Evolutionary conservation across 2,888 invertebrate genomes (phyloP).

Genomic region (Xestobium rufovillosum): DNA sequence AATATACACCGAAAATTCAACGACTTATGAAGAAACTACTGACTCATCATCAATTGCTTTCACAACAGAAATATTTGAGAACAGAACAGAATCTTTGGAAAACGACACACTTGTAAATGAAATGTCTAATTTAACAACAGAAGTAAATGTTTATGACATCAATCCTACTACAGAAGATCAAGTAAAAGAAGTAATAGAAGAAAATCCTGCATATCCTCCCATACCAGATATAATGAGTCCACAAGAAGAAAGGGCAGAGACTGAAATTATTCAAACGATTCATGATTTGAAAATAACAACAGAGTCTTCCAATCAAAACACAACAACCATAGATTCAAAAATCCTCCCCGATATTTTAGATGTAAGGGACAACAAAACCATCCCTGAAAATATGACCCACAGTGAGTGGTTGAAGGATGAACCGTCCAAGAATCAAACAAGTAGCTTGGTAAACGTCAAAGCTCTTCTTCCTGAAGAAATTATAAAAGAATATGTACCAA

Average conservation of each 20-base stretch:
- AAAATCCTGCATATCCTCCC: conserved; percentile 49
- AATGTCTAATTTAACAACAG: neutral
- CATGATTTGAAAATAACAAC: conserved; percentile 7
- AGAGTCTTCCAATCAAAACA: neutral
- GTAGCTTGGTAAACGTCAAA: conserved; percentile 26
- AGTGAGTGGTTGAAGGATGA: conserved; percentile 35
- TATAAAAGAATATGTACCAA: conserved; percentile 28
- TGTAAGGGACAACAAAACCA: conserved; percentile 30
- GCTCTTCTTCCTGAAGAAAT: conserved; percentile 31
- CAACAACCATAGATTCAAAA: conserved; percentile 18
- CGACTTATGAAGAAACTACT: no score
- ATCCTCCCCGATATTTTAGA: conserved; percentile 35
- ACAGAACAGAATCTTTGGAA: conserved; percentile 2
- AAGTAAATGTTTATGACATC: neutral
- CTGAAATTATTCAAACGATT: conserved; percentile 9
- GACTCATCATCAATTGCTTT: no score
- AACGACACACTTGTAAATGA: conserved; percentile 1
- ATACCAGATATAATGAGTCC: conserved; percentile 46
- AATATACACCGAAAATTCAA: neutral
- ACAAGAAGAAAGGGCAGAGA: conserved; percentile 22
- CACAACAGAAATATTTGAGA: neutral
- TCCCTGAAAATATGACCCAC: conserved; percentile 25
- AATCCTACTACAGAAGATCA: neutral
- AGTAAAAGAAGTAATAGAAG: conserved; percentile 23
- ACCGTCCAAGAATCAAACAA: conserved; percentile 4